Conservation (phyloP, 2,888 invertebrate species). For the Heliconius charithonia region DNA sequence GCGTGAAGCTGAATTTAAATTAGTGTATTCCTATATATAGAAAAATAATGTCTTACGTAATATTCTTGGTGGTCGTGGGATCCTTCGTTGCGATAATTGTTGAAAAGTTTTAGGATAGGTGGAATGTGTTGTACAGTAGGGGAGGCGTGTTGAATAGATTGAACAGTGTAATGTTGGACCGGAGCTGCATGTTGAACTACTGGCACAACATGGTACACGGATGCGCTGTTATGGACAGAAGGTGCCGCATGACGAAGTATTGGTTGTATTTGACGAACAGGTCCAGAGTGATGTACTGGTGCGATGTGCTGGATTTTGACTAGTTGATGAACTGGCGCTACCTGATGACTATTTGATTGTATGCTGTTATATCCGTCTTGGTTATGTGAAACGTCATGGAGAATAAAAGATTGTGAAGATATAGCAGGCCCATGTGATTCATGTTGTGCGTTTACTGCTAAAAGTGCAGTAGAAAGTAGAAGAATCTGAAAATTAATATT, state of each 20-base stretch:
- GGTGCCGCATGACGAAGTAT: conserved; percentile 22
- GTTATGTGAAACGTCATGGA: conserved; percentile 43
- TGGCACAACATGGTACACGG: conserved; percentile 55
- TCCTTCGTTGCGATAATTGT: conserved; percentile 51
- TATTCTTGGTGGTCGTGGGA: conserved; percentile 59
- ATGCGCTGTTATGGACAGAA: conserved; percentile 48
- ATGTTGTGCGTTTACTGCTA: conserved; percentile 54
- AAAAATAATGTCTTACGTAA: conserved; percentile 55
- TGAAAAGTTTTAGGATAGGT: conserved; percentile 39
- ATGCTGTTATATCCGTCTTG: conserved; percentile 38
- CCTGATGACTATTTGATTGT: conserved; percentile 32
- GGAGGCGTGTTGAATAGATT: conserved; percentile 33
- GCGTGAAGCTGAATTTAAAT: too few relatives aligned
- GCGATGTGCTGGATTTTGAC: conserved; percentile 28
- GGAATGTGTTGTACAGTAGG: conserved; percentile 37
- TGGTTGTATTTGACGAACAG: conserved; percentile 27
- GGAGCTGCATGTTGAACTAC: conserved; percentile 40
- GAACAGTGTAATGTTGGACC: neutral
- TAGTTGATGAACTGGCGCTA: conserved; percentile 27
- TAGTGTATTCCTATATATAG: too few relatives aligned
- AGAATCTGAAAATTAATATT: conserved; percentile 35
- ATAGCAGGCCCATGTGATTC: conserved; percentile 47
- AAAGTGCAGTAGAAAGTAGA: conserved; percentile 45
- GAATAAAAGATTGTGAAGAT: conserved; percentile 49
- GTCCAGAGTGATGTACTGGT: conserved; percentile 44